phyloP scores from a whole-genome alignment of 1,140 invertebrate genomes.

The Samia ricini region DNA sequence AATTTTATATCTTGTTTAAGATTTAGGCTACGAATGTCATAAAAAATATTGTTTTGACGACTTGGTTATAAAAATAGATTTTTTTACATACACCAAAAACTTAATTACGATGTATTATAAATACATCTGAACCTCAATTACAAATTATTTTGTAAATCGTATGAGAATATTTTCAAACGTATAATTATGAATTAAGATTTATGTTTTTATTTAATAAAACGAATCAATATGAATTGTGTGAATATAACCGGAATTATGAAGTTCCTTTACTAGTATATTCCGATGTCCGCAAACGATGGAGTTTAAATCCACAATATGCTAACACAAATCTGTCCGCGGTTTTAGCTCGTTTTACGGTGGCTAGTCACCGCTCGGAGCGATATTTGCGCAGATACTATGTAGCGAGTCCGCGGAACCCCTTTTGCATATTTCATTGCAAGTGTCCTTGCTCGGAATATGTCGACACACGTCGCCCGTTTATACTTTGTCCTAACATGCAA shows the following conservation, averaged over 20 bases:
- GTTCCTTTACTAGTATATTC: background rate
- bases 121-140: no score
- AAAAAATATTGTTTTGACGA: no score
- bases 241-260: background rate
- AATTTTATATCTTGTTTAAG: no score
- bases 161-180: no score
- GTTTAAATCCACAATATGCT: conserved; percentile 16
- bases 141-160: no score
- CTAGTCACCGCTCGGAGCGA: conserved; percentile 13
- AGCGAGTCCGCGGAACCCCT: conserved; percentile 11
- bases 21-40: no score
- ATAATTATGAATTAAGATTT: no score
- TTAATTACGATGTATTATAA: no score
- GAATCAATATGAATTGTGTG: no score
- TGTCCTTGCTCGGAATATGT: conserved; percentile 14
- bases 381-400: conserved; percentile 16
- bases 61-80: no score
- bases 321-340: conserved; percentile 19
- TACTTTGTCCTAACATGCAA: conserved; percentile 23
- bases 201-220: no score
- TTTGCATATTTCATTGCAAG: conserved; percentile 33
- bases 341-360: conserved; percentile 25
- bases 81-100: no score
- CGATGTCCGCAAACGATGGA: conserved; percentile 2
- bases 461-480: conserved; percentile 16